These are phyloP conservation scores for Coregonus clupeaformis DNA, from an alignment of 2,113 vertebrate species.

Conservation along the genomic window DNA sequence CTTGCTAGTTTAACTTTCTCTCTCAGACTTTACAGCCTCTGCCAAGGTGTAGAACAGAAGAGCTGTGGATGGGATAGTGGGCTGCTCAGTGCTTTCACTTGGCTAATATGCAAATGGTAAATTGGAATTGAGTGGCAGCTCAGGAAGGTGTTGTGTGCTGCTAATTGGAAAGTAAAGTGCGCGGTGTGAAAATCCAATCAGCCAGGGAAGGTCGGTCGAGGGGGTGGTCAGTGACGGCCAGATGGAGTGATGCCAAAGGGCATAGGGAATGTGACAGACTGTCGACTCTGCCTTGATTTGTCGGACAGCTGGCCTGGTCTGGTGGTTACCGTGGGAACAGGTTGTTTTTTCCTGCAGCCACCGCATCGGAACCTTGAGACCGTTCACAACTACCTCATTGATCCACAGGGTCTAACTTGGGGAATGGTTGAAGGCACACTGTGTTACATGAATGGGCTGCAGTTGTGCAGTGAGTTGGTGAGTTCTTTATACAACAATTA, in stretches of 20 bases:
- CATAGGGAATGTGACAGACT: constrained; percentile 39
- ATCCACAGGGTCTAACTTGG: too few relatives aligned
- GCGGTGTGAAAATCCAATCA: constrained; percentile 15
- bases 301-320: constrained; percentile 35
- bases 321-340: constrained; percentile 45
- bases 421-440: too few relatives aligned
- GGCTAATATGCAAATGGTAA: constrained; percentile 28
- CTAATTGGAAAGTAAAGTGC: constrained; percentile 26
- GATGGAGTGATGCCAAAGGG: constrained; percentile 34
- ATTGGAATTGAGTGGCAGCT: constrained; percentile 22
- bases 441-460: constrained; percentile 4
- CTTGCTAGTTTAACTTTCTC: constrained; percentile 21
- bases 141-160: constrained; percentile 20
- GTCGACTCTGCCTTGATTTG: constrained; percentile 29
- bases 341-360: constrained; percentile 27
- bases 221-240: constrained; percentile 5
- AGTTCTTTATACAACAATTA: too few relatives aligned
- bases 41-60: background rate
- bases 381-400: too few relatives aligned
- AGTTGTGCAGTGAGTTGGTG: background rate
- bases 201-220: constrained; percentile 24
- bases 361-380: too few relatives aligned
- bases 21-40: constrained; percentile 27
- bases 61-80: constrained; percentile 8
- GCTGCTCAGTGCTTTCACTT: background rate